Evolutionary conservation across 2,113 vertebrate genomes (phyloP).

Genomic region (Ondatra zibethicus): DNA sequence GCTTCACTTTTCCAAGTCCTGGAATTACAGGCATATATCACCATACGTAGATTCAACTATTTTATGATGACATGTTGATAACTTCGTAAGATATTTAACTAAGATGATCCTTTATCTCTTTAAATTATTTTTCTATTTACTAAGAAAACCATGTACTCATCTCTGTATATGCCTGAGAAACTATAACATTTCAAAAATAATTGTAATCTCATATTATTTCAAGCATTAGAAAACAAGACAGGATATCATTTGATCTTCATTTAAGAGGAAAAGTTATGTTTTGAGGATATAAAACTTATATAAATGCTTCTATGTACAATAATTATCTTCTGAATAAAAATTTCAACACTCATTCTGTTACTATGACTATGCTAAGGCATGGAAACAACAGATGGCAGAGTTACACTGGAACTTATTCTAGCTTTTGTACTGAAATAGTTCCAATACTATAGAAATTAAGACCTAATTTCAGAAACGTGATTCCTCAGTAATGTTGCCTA

Average conservation of each 20-base stretch:
- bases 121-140: background rate
- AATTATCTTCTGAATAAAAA: background rate
- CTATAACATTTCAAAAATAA: background rate
- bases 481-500: background rate
- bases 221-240: background rate
- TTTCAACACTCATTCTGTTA: background rate
- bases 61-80: background rate
- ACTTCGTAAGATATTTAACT: slow-evolving; percentile 7
- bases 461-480: slow-evolving; percentile 38
- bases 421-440: background rate
- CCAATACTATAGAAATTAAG: slow-evolving; percentile 45
- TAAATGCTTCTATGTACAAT: background rate
- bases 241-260: background rate
- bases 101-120: slow-evolving; percentile 10
- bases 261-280: background rate
- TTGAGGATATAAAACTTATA: background rate
- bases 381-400: background rate
- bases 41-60: background rate
- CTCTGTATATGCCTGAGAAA: background rate
- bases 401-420: background rate
- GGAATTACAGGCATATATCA: background rate
- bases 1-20: background rate
- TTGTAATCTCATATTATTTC: background rate
- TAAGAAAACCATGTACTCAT: background rate
- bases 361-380: background rate